These are phyloP conservation scores for Theristus sp. DNA, from an alignment of 2,888 invertebrate genomes.

Conservation along the genomic window DNA sequence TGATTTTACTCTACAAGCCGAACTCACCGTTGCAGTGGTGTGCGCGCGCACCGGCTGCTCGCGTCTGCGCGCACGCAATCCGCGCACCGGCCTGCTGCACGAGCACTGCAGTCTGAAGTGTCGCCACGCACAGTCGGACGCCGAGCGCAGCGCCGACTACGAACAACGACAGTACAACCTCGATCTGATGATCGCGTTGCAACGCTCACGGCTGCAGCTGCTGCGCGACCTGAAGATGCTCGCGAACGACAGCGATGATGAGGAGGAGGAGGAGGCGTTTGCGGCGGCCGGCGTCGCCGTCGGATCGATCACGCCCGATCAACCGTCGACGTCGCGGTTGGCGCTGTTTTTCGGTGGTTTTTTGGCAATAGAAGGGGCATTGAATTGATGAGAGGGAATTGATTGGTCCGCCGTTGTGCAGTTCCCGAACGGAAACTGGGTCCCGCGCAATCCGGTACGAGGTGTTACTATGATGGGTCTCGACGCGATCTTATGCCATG, in stretches of 20 bases:
- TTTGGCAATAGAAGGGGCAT: background rate
- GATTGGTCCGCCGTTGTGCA: too few relatives aligned
- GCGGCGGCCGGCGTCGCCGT: too few relatives aligned
- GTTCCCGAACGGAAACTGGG: too few relatives aligned
- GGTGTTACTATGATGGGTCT: too few relatives aligned
- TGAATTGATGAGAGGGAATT: too few relatives aligned
- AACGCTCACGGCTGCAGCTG: constrained; percentile 49
- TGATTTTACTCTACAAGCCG: too few relatives aligned
- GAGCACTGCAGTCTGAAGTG: constrained; percentile 41
- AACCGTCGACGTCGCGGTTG: background rate
- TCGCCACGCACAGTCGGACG: background rate
- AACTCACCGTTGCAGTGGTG: background rate
- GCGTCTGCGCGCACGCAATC: constrained; percentile 35
- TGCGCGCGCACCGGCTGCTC: constrained; percentile 35
- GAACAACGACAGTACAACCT: constrained; percentile 38
- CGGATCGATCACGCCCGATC: background rate
- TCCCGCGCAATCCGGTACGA: too few relatives aligned
- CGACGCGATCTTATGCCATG: too few relatives aligned
- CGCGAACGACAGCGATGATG: background rate
- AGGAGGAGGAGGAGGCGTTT: background rate
- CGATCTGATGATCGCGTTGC: constrained; percentile 46
- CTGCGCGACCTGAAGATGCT: constrained; percentile 39
- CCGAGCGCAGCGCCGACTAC: background rate
- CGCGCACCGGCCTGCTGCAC: constrained; percentile 37
- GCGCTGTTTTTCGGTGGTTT: background rate